Evolutionary conservation across 2,888 invertebrate species (phyloP).

Genomic region (Dysmachus trigonus): DNA sequence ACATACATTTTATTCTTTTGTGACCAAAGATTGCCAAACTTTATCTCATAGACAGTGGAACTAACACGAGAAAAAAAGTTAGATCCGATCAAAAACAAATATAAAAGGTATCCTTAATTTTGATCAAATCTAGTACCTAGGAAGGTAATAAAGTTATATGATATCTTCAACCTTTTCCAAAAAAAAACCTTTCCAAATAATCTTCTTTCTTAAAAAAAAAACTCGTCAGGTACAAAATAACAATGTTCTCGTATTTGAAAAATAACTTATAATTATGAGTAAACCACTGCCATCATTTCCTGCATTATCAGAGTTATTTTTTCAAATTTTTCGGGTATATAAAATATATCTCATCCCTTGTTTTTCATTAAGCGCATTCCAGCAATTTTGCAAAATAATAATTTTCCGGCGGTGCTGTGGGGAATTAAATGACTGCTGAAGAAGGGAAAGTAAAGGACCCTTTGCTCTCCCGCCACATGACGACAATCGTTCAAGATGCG

Average conservation of each 20-base stretch:
- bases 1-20: too few species aligned
- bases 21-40: too few species aligned
- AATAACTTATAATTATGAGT: not conserved
- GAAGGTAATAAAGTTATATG: too few species aligned
- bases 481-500: not conserved
- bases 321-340: not conserved
- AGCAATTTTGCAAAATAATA: not conserved
- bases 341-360: not conserved
- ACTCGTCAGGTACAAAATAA: not conserved
- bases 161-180: too few species aligned
- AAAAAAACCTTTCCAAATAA: not conserved
- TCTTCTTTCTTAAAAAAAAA: too few species aligned
- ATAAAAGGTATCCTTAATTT: too few species aligned
- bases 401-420: not conserved
- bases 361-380: not conserved
- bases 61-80: too few species aligned
- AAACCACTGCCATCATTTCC: not conserved
- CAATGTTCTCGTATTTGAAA: not conserved
- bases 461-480: not conserved
- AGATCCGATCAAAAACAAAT: too few species aligned
- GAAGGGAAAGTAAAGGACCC: not conserved
- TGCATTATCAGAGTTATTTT: not conserved
- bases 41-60: too few species aligned
- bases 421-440: not conserved
- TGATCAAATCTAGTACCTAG: too few species aligned